A percentile compares a stretch with the other conserved stretches of the same genome.
Evolutionary conservation across 1,140 invertebrate genomes (phyloP).

Genomic region (Pogonus chalceus): DNA sequence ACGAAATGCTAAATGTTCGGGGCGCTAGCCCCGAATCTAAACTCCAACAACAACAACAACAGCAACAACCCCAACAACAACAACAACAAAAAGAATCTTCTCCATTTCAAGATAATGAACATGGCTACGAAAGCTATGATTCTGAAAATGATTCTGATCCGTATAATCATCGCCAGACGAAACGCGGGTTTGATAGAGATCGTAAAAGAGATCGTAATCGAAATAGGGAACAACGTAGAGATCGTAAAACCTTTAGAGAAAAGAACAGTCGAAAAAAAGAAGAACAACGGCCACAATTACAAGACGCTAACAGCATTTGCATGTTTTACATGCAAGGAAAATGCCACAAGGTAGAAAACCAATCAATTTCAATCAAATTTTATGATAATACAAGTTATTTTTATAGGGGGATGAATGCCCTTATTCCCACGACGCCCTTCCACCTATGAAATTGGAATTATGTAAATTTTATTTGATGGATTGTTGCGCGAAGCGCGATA

Average conservation of each 20-base stretch:
- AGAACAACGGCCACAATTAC: slow-evolving; percentile 32
- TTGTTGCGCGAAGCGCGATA: slow-evolving; percentile 89
- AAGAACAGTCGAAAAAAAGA: slow-evolving; percentile 16
- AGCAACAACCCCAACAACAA: too few relatives aligned
- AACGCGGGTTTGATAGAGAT: slow-evolving; percentile 19
- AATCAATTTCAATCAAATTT: slow-evolving; percentile 9
- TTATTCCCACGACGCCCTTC: slow-evolving; percentile 76
- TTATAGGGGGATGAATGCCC: slow-evolving; percentile 59
- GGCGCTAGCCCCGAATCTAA: slow-evolving; percentile 53
- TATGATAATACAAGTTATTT: slow-evolving; percentile 9
- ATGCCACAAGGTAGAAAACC: slow-evolving; percentile 68
- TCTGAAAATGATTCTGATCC: slow-evolving; percentile 24
- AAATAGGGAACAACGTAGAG: slow-evolving; percentile 25
- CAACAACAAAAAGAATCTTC: too few relatives aligned
- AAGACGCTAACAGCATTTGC: slow-evolving; percentile 61
- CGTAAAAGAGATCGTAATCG: slow-evolving; percentile 29
- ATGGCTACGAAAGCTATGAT: slow-evolving; percentile 36
- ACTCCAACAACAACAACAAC: slow-evolving; percentile 22
- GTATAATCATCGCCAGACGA: slow-evolving; percentile 17
- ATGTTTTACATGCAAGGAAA: slow-evolving; percentile 81
- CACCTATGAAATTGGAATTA: slow-evolving; percentile 80
- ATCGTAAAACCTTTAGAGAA: slow-evolving; percentile 17
- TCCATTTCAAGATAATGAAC: slow-evolving; percentile 29
- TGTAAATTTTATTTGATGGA: slow-evolving; percentile 97
- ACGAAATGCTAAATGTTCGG: slow-evolving; percentile 66